A percentile compares a stretch with the other conserved stretches of the same genome.
Evolutionary conservation across 2,797 vertebrate genomes (phyloP).

Genomic region (Intellagama lesueurii): DNA sequence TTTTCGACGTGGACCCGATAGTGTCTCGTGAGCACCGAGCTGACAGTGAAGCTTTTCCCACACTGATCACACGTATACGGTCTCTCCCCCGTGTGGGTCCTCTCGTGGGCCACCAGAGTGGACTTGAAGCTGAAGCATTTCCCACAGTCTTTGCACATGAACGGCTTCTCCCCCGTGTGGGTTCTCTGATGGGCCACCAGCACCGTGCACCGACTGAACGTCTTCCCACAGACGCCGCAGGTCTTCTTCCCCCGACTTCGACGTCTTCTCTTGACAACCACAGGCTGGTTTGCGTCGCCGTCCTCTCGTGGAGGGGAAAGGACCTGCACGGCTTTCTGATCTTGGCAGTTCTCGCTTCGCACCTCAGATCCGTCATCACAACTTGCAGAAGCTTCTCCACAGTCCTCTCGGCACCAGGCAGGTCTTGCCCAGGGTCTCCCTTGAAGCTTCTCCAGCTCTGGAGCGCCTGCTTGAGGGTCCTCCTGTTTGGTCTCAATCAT

Average conservation of each 20-base stretch:
- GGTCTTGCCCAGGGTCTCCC: neutral
- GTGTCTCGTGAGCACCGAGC: slow-evolving; percentile 44
- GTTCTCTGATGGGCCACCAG: slow-evolving; percentile 66
- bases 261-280: slow-evolving; percentile 61
- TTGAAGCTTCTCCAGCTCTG: neutral
- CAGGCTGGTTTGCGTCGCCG: slow-evolving; percentile 36
- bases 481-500: neutral
- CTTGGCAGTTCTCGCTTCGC: no score
- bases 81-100: slow-evolving; percentile 48
- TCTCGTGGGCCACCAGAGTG: slow-evolving; percentile 12
- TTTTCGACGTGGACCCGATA: slow-evolving; percentile 48
- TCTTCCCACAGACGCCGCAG: slow-evolving; percentile 71
- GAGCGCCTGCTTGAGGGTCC: neutral
- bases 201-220: slow-evolving; percentile 73
- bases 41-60: slow-evolving; percentile 49
- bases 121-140: slow-evolving; percentile 16
- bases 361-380: rapidly evolving
- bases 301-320: neutral
- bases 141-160: slow-evolving; percentile 20
- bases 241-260: slow-evolving; percentile 68
- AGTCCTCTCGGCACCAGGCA: neutral
- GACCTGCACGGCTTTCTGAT: neutral
- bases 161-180: slow-evolving; percentile 62
- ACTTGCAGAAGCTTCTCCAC: neutral
- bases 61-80: slow-evolving; percentile 47